phyloP scores from a whole-genome alignment of 2,113 vertebrate species.

The Chascanopsetta lugubris region DNA sequence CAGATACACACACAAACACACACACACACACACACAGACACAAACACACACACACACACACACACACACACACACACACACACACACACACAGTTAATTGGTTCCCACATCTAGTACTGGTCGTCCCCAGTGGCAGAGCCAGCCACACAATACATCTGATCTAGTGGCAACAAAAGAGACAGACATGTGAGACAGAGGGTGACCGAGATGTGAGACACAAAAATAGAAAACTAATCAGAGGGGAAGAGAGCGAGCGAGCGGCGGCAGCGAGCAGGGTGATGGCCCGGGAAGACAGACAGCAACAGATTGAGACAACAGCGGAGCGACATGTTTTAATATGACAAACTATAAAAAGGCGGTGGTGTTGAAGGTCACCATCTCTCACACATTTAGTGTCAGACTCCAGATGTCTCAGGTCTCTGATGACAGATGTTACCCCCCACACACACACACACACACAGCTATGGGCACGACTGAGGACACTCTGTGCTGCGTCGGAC shows the following conservation, averaged over 20 bases:
- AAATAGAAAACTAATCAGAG: constrained; percentile 27
- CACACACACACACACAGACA: background rate
- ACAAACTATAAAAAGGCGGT: constrained; percentile 45
- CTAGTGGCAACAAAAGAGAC: constrained; percentile 18
- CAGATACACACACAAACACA: background rate
- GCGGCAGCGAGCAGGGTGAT: constrained; percentile 24
- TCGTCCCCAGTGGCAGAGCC: constrained; percentile 2
- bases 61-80: background rate
- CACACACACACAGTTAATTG: constrained; percentile 38
- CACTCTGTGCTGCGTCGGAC: background rate
- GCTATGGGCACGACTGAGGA: constrained; percentile 24
- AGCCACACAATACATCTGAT: constrained; percentile 18
- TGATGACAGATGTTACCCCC: constrained; percentile 45
- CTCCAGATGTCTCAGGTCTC: constrained; percentile 42
- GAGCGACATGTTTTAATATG: constrained; percentile 28
- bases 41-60: too few species aligned
- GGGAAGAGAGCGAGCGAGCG: constrained; percentile 9
- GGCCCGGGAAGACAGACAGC: constrained; percentile 23
- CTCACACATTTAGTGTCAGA: constrained; percentile 28
- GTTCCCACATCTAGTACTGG: constrained; percentile 26
- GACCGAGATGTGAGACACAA: constrained; percentile 16
- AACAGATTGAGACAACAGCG: constrained; percentile 31
- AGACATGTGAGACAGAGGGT: constrained; percentile 19
- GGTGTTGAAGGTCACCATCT: constrained; percentile 33
- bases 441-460: too few species aligned